Conservation (phyloP, 1,140 invertebrate species). For the Brachionus plicatilis region DNA sequence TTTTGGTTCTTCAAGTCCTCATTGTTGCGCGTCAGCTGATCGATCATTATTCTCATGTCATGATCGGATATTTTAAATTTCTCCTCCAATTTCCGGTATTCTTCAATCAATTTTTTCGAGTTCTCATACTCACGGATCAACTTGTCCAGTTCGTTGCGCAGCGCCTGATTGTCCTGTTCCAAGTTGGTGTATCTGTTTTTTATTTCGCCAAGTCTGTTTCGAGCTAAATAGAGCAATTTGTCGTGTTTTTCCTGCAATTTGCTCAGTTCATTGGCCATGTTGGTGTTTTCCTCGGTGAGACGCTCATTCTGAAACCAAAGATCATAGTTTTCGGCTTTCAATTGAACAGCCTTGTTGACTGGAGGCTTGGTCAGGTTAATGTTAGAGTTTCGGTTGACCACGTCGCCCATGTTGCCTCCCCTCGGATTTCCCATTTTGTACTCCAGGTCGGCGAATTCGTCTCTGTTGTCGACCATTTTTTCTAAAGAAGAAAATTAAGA, state of each 20-base stretch:
- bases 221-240: constrained; percentile 31
- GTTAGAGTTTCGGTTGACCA: constrained; percentile 26
- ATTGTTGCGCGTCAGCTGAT: constrained; percentile 36
- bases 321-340: constrained; percentile 40
- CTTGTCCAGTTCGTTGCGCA: constrained; percentile 21
- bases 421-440: constrained; percentile 17
- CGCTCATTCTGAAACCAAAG: constrained; percentile 39
- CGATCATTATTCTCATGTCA: constrained; percentile 39
- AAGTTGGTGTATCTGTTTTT: constrained; percentile 21
- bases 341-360: constrained; percentile 26
- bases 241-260: constrained; percentile 40
- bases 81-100: constrained; percentile 32
- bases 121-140: constrained; percentile 36
- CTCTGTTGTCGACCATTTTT: constrained; percentile 35
- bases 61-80: constrained; percentile 36
- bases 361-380: constrained; percentile 22
- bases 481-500: not conserved
- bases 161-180: constrained; percentile 37
- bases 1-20: constrained; percentile 37
- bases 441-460: constrained; percentile 35
- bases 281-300: constrained; percentile 12
- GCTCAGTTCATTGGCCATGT: not conserved
- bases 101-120: constrained; percentile 39
- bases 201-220: constrained; percentile 34
- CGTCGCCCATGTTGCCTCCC: not conserved